A percentile compares a stretch with the other conserved stretches of the same genome.
phyloP scores from a whole-genome alignment of 2,113 vertebrate genomes.

The Sialia sialis region DNA sequence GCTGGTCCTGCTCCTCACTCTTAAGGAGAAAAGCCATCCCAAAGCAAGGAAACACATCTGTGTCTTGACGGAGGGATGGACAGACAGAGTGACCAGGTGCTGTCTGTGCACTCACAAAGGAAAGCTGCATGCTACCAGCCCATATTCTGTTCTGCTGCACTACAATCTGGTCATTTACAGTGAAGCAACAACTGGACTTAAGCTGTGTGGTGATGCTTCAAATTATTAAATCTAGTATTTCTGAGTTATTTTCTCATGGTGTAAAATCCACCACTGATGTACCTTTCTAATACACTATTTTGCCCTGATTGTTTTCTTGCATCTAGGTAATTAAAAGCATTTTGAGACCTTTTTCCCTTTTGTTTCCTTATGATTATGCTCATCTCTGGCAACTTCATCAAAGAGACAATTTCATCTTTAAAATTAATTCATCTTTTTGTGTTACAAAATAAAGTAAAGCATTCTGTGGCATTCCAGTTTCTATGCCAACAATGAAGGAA shows the following conservation, averaged over 20 bases:
- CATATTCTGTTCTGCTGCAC: background rate
- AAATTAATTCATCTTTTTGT: background rate
- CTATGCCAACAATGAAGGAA: background rate
- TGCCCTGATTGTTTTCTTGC: background rate
- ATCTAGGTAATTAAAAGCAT: background rate
- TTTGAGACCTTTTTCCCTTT: background rate
- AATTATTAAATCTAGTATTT: background rate
- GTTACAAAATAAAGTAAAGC: background rate
- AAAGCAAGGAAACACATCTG: background rate
- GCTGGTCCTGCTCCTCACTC: accelerated
- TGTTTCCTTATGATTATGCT: background rate
- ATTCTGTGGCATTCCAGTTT: background rate
- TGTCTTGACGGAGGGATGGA: accelerated
- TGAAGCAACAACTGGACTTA: background rate
- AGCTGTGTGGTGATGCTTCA: background rate
- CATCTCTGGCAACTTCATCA: background rate
- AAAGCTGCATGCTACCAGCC: background rate
- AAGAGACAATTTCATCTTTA: background rate
- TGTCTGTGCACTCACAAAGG: background rate
- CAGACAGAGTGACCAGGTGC: too few species aligned
- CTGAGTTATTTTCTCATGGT: background rate
- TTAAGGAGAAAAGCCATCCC: background rate
- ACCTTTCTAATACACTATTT: background rate
- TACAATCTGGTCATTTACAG: background rate
- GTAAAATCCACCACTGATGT: background rate